phyloP scores from a whole-genome alignment of 1,140 invertebrate genomes.

The Drosophila nannoptera region DNA sequence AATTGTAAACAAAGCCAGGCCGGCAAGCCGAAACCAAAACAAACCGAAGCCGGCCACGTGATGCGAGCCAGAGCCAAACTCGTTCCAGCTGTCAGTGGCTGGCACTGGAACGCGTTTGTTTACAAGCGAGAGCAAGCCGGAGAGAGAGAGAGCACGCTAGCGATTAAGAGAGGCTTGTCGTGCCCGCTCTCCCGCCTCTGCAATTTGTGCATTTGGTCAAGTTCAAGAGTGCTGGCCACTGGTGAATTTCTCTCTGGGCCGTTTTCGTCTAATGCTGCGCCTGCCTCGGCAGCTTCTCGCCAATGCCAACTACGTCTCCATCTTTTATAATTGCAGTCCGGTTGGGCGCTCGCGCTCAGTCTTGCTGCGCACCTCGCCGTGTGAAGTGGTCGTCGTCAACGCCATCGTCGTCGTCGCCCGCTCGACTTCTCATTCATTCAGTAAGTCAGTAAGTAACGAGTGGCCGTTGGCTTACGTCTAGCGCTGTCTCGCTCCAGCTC shows the following conservation, averaged over 20 bases:
- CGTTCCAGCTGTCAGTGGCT: slow-evolving; percentile 51
- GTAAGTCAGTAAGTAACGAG: slow-evolving; percentile 48
- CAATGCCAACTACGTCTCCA: slow-evolving; percentile 12
- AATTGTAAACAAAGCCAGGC: slow-evolving; percentile 59
- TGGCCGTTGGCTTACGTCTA: neutral
- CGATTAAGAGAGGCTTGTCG: neutral
- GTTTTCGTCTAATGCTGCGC: slow-evolving; percentile 35
- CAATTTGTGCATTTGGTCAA: slow-evolving; percentile 78
- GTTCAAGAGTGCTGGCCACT: slow-evolving; percentile 69
- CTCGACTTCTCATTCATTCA: slow-evolving; percentile 20
- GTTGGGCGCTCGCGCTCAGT: slow-evolving; percentile 62
- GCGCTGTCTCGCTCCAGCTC: slow-evolving; percentile 7
- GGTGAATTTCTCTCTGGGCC: slow-evolving; percentile 43
- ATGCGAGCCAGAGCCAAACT: slow-evolving; percentile 50
- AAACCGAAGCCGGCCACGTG: slow-evolving; percentile 74
- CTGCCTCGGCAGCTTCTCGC: neutral
- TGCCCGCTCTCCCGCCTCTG: slow-evolving; percentile 45
- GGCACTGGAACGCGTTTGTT: slow-evolving; percentile 61
- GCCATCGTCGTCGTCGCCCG: slow-evolving; percentile 43
- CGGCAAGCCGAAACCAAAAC: slow-evolving; percentile 61
- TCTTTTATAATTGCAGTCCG: slow-evolving; percentile 58
- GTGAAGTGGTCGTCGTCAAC: slow-evolving; percentile 53
- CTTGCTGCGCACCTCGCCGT: slow-evolving; percentile 75
- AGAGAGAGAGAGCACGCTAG: neutral
- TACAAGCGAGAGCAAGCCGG: slow-evolving; percentile 41